Percentiles rank a stretch among this genome's conserved stretches.
Conservation (phyloP, 2,797 vertebrate species). For the Sebastes vulpes region DNA sequence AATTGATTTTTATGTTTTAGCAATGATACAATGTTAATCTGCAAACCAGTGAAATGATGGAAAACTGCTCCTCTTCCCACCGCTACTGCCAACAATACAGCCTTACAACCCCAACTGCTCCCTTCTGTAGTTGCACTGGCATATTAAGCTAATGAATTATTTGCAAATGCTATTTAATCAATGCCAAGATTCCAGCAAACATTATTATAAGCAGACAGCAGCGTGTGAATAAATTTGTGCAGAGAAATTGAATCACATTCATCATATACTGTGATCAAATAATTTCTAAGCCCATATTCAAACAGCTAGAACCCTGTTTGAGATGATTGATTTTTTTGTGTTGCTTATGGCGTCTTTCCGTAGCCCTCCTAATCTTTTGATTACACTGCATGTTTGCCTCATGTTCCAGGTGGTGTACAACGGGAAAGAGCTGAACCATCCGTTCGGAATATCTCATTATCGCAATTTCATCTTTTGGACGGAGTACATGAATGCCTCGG, state of each 20-base stretch:
- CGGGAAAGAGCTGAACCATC: slow-evolving; percentile 97
- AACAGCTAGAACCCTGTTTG: slow-evolving; percentile 49
- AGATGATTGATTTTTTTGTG: slow-evolving; percentile 50
- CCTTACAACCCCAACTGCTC: slow-evolving; percentile 25
- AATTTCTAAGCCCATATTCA: slow-evolving; percentile 45
- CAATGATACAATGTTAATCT: not conserved
- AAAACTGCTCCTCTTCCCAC: slow-evolving; percentile 15
- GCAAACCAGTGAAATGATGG: slow-evolving; percentile 15
- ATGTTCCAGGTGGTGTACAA: slow-evolving; percentile 92
- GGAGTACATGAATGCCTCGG: slow-evolving; percentile 99
- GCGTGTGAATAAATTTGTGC: slow-evolving; percentile 59
- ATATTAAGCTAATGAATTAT: slow-evolving; percentile 74
- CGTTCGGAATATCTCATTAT: slow-evolving; percentile 96
- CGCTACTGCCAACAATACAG: slow-evolving; percentile 44
- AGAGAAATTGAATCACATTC: slow-evolving; percentile 71
- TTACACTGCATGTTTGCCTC: slow-evolving; percentile 34
- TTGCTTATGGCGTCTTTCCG: slow-evolving; percentile 9
- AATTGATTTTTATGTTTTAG: not conserved
- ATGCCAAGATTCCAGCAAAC: slow-evolving; percentile 70
- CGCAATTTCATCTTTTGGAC: slow-evolving; percentile 97
- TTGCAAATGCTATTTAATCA: slow-evolving; percentile 74
- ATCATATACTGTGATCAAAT: slow-evolving; percentile 65
- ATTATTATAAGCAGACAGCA: slow-evolving; percentile 65
- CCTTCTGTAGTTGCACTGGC: slow-evolving; percentile 31
- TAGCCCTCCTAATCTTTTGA: slow-evolving; percentile 41